These are phyloP conservation scores for Anthophora plumipes DNA, from an alignment of 2,888 invertebrate genomes.

Conservation along the genomic window DNA sequence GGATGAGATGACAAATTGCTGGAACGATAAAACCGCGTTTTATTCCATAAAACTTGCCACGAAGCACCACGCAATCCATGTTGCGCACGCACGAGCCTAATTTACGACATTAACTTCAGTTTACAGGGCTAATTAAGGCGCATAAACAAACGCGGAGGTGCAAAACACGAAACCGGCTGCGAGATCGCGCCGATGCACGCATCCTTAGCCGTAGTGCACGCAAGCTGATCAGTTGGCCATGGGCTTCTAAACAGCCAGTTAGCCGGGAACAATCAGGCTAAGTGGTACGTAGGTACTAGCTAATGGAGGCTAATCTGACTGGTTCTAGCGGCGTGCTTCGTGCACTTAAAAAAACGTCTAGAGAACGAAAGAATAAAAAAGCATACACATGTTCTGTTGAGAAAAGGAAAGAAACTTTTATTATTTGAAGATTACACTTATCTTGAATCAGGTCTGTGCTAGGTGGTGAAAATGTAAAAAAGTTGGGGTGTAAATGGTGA, in stretches of 20 bases:
- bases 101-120: slow-evolving; percentile 13
- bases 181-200: slow-evolving; percentile 29
- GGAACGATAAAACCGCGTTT: not conserved
- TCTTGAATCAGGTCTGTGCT: not conserved
- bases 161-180: slow-evolving; percentile 36
- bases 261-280: slow-evolving; percentile 75
- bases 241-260: slow-evolving; percentile 66
- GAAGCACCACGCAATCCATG: not conserved
- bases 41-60: slow-evolving; percentile 6
- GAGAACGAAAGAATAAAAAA: not conserved
- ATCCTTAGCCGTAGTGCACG: slow-evolving; percentile 56
- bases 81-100: slow-evolving; percentile 30
- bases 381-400: not conserved
- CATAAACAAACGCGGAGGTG: slow-evolving; percentile 51
- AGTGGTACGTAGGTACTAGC: slow-evolving; percentile 77
- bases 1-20: slow-evolving; percentile 1
- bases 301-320: slow-evolving; percentile 79
- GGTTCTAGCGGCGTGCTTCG: slow-evolving; percentile 72
- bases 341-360: slow-evolving; percentile 51
- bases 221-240: slow-evolving; percentile 48
- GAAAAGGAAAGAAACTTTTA: not conserved
- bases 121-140: slow-evolving; percentile 44
- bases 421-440: not conserved
- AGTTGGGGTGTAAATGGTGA: no score
- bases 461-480: no score